Evolutionary conservation across 2,113 vertebrate genomes (phyloP).

Genomic region (Menidia beryllina): DNA sequence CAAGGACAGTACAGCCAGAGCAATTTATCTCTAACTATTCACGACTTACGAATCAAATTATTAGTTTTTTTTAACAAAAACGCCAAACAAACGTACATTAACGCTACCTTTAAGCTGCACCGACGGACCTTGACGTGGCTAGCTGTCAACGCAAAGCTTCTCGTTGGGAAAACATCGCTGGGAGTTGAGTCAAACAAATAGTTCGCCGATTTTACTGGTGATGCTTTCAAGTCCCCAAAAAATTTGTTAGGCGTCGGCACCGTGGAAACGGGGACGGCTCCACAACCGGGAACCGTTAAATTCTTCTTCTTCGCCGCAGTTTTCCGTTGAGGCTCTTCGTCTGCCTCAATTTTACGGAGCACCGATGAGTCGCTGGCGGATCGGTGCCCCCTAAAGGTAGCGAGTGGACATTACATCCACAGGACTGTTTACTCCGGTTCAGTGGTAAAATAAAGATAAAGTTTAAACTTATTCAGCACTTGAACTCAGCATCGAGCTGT

Average conservation of each 20-base stretch:
- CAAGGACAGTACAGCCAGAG: neutral
- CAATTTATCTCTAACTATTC: neutral
- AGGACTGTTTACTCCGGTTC: too few species aligned
- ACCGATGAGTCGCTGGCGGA: fast-evolving
- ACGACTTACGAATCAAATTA: neutral
- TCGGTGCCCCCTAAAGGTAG: conserved; percentile 35
- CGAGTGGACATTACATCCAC: neutral
- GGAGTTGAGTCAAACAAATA: neutral
- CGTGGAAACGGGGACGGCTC: conserved; percentile 66
- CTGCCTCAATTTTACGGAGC: neutral
- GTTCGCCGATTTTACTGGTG: neutral
- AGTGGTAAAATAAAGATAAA: too few species aligned
- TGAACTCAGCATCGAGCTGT: too few species aligned
- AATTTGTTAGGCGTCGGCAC: conserved; percentile 27
- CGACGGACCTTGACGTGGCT: neutral
- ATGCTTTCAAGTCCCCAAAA: neutral
- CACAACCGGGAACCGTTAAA: conserved; percentile 84
- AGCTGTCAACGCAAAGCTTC: conserved; percentile 37
- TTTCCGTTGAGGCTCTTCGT: conserved; percentile 29
- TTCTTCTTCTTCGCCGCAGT: conserved; percentile 65
- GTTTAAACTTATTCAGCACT: too few species aligned
- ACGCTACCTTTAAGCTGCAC: conserved; percentile 48
- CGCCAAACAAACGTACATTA: neutral
- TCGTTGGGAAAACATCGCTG: conserved; percentile 5
- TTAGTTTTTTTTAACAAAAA: neutral